Evolutionary conservation across 1,140 invertebrate species (phyloP), one percentile per base, ranked within the genome.

Genomic region (Drosophila orosa): DNA sequence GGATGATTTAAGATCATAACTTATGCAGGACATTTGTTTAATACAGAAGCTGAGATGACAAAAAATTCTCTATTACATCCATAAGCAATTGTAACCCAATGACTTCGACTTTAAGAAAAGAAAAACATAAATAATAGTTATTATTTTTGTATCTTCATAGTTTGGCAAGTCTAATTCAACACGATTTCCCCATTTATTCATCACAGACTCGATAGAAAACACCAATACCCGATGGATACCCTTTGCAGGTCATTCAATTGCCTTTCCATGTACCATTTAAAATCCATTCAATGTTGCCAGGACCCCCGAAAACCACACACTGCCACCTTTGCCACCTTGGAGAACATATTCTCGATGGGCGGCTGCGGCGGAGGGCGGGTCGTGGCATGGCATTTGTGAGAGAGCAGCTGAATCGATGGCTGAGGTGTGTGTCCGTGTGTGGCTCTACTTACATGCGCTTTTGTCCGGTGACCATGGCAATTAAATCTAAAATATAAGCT

Each of bases 401-500:
- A 40, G 47, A 71, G 40, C 35, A 39, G 58, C 31, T 62, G 66
- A 55, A 67, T 58, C 44, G 45, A 72, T 71, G 44, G 58, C 33
- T 37, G 27, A 54, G 27, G 25, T 29, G 47, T 60, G 42, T 62
- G 27, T 31, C n/a, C n/a, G 17, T 35, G 50, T 54, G 45, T 9
- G 50, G 50, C 50, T 54, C 50, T 82, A 91, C 93, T 94, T 92
- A 95, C 94, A 93, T 94, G 61, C 94, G 94, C 81, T 94, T 93
- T 87, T 93, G 94, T 73, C 94, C 94, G 25, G 94, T 93, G 22
- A 93, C 80, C 25, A 93, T 89, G 17, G 93, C 81, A 40, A 93
- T 85, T 40, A 91, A 92, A 84, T 95, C 95, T 35, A 94, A 92
- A 40, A 95, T 87, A 79, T 94, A 93, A 17, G 94, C 94, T 13